Percentiles rank a stretch among this genome's conserved stretches.
These are phyloP conservation scores for Dromius quadrimaculatus DNA, from an alignment of 2,888 invertebrate species.

Conservation along the genomic window DNA sequence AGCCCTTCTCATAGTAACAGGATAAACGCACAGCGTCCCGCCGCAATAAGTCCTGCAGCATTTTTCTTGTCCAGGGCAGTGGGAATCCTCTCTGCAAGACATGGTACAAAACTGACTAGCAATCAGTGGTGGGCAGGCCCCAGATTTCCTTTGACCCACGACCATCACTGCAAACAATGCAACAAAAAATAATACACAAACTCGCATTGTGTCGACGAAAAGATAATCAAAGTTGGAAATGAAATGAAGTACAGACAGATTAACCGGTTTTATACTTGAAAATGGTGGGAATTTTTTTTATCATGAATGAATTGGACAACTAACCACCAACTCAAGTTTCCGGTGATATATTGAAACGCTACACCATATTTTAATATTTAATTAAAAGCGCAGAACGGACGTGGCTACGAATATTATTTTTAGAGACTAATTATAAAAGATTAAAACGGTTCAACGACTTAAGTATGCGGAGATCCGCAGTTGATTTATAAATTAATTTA, in stretches of 20 bases:
- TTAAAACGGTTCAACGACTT: too few relatives aligned
- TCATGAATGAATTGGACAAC: too few relatives aligned
- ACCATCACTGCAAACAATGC: background rate
- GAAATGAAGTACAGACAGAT: background rate
- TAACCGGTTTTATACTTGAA: background rate
- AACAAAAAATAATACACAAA: background rate
- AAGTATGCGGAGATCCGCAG: too few relatives aligned
- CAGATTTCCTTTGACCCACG: constrained; percentile 58
- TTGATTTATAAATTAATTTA: too few relatives aligned
- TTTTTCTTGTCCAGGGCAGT: constrained; percentile 62
- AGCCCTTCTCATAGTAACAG: constrained; percentile 61
- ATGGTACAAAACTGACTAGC: constrained; percentile 61
- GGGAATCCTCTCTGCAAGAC: constrained; percentile 61
- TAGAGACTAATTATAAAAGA: too few relatives aligned
- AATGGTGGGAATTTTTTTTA: too few relatives aligned
- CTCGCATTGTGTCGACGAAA: too few relatives aligned
- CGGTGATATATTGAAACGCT: constrained; percentile 5
- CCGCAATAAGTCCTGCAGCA: constrained; percentile 65
- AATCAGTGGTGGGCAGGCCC: constrained; percentile 64
- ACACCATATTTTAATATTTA: background rate
- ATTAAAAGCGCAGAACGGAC: constrained; percentile 18
- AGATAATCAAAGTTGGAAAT: background rate
- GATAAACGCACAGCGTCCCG: constrained; percentile 62
- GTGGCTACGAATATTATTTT: too few relatives aligned
- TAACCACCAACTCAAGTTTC: too few relatives aligned